Evolutionary conservation across 2,797 vertebrate species (phyloP).

Genomic region (Phalanger gymnotis): DNA sequence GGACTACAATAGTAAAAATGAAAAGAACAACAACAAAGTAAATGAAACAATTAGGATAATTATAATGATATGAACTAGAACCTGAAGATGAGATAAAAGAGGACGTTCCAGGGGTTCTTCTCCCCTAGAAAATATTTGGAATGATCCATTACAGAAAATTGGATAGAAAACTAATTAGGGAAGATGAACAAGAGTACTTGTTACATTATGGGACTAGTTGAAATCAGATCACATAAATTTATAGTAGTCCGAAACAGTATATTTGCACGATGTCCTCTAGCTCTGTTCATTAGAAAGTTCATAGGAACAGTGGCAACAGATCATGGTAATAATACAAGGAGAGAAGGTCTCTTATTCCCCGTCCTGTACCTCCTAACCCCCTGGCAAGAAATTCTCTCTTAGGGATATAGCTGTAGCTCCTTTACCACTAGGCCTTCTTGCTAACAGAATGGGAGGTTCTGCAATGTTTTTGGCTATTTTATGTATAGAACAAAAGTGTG

Average conservation of each 20-base stretch:
- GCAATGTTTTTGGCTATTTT: not conserved
- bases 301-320: too few species aligned
- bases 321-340: too few species aligned
- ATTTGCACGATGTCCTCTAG: too few species aligned
- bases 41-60: not conserved
- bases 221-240: not conserved
- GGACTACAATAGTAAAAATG: not conserved
- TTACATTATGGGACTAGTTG: not conserved
- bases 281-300: too few species aligned
- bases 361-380: too few species aligned
- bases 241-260: not conserved
- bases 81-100: not conserved
- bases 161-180: not conserved
- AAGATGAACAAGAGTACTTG: not conserved
- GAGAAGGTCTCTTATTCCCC: too few species aligned
- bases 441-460: not conserved
- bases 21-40: not conserved
- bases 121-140: not conserved
- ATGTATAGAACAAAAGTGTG: not conserved
- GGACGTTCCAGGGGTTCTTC: not conserved
- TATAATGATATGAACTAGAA: not conserved
- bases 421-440: not conserved
- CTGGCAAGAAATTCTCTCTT: too few species aligned
- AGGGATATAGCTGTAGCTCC: not conserved
- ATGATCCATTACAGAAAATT: not conserved